phyloP scores from a whole-genome alignment of 1,140 invertebrate genomes.

The Zaprionus taronus region DNA sequence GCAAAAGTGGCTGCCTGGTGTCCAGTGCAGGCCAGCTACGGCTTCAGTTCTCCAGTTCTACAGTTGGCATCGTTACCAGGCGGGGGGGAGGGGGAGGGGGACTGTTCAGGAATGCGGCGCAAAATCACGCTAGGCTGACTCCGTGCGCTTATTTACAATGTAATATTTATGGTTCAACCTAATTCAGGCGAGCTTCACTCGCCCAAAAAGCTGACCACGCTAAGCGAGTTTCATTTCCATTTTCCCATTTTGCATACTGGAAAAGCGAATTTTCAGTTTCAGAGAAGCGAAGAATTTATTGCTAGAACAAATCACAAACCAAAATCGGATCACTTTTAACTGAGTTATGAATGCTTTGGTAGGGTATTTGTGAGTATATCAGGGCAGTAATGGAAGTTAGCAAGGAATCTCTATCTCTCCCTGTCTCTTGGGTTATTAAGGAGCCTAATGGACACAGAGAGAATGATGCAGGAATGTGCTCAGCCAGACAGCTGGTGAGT shows the following conservation, averaged over 20 bases:
- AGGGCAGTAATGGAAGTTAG: neutral
- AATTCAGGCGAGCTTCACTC: neutral
- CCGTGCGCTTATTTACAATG: slow-evolving; percentile 33
- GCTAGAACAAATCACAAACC: neutral
- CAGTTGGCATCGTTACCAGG: slow-evolving; percentile 34
- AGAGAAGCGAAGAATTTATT: neutral
- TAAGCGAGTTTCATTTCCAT: neutral
- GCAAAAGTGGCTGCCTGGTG: slow-evolving; percentile 24
- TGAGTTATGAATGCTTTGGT: neutral
- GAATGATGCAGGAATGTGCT: neutral
- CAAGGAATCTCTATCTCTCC: neutral
- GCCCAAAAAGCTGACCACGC: neutral
- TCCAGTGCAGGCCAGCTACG: slow-evolving; percentile 28
- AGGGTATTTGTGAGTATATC: slow-evolving; percentile 2
- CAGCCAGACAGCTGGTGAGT: neutral
- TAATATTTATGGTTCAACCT: slow-evolving; percentile 34
- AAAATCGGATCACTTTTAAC: neutral
- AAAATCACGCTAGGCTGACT: slow-evolving; percentile 34
- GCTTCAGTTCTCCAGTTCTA: neutral
- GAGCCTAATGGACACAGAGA: neutral
- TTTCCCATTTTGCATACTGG: neutral
- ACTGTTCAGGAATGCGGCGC: slow-evolving; percentile 16
- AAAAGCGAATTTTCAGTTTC: neutral
- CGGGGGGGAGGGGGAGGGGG: neutral
- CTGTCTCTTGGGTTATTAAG: neutral